These are phyloP conservation scores for Heteropelma amictum DNA, from an alignment of 2,888 invertebrate species.

Conservation along the genomic window DNA sequence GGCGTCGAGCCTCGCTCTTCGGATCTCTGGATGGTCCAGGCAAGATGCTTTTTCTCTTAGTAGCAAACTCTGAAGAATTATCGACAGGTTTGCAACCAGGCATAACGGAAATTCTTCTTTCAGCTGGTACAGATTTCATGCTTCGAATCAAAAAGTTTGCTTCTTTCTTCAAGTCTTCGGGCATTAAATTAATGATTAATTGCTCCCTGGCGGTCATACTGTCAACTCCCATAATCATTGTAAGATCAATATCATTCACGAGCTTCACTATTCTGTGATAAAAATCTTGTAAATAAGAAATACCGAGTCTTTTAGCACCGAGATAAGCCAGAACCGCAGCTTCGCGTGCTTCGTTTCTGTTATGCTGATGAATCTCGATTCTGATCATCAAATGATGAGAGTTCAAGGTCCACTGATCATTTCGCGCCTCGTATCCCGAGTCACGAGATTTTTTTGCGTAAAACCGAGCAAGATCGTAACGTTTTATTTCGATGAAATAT, in stretches of 20 bases:
- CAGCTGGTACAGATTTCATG: constrained; percentile 78
- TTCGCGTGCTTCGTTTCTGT: constrained; percentile 78
- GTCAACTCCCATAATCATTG: constrained; percentile 72
- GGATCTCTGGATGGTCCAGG: constrained; percentile 59
- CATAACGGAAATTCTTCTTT: constrained; percentile 78
- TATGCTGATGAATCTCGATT: constrained; percentile 77
- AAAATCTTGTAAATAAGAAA: constrained; percentile 72
- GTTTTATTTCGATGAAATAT: constrained; percentile 74
- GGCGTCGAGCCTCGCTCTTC: constrained; percentile 57
- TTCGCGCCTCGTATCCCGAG: constrained; percentile 69
- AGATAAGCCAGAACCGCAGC: constrained; percentile 67
- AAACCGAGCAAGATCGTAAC: constrained; percentile 77
- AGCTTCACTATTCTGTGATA: constrained; percentile 70
- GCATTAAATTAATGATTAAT: constrained; percentile 77
- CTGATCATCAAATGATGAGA: constrained; percentile 76
- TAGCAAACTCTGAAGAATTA: constrained; percentile 59
- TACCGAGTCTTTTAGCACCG: constrained; percentile 71
- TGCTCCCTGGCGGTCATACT: constrained; percentile 76
- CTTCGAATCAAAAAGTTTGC: constrained; percentile 77
- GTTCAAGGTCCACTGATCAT: constrained; percentile 77
- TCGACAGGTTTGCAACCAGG: constrained; percentile 76
- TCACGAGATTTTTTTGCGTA: constrained; percentile 71
- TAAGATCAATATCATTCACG: constrained; percentile 75
- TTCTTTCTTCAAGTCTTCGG: constrained; percentile 75
- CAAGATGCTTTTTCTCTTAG: constrained; percentile 63